phyloP scores from a whole-genome alignment of 2,113 vertebrate species.

The Mormyrus iriodes region DNA sequence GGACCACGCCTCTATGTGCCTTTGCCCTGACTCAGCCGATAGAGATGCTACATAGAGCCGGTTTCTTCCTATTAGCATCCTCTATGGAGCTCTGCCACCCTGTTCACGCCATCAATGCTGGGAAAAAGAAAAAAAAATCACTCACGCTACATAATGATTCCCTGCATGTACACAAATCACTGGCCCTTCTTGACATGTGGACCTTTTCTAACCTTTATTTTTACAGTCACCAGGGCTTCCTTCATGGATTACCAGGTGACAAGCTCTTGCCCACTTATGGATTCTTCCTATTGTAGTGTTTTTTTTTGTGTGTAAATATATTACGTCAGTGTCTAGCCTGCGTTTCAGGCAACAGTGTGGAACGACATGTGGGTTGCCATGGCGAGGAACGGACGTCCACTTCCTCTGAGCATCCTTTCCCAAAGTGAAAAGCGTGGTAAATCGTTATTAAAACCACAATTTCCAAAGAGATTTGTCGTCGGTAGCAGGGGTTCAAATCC shows the following conservation, averaged over 20 bases:
- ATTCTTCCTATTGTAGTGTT: not conserved
- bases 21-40: not conserved
- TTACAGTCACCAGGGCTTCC: not conserved
- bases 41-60: not conserved
- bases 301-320: constrained; percentile 3
- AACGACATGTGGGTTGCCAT: constrained; percentile 10
- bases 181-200: not conserved
- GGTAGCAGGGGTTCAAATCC: constrained; percentile 13
- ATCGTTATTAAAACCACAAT: constrained; percentile 15
- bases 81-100: not conserved
- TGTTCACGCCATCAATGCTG: not conserved
- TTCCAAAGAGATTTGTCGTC: not conserved
- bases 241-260: not conserved
- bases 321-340: constrained; percentile 7
- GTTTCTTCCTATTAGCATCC: not conserved
- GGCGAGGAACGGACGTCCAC: not conserved
- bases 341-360: not conserved
- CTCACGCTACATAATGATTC: not conserved
- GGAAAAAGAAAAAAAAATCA: not conserved
- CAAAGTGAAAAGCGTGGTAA: constrained; percentile 7
- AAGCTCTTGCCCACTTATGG: not conserved
- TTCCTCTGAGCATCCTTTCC: constrained; percentile 19
- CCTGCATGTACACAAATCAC: not conserved
- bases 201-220: not conserved
- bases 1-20: not conserved